A percentile compares a stretch with the other conserved stretches of the same genome.
These are phyloP conservation scores for Caranx melampygus DNA, from an alignment of 2,113 vertebrate species.

Conservation along the genomic window DNA sequence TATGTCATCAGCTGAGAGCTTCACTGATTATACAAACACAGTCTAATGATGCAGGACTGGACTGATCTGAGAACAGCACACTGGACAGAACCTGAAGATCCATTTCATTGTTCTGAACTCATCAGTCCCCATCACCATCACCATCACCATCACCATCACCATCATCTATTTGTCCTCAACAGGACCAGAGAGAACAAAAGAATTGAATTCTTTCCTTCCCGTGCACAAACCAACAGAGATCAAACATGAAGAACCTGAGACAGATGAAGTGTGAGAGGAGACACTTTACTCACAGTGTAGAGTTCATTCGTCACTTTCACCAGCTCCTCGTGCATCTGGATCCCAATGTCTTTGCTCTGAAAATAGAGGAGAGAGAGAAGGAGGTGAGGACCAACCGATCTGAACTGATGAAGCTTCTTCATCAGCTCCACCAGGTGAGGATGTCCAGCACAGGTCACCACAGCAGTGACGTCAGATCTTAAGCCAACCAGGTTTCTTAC, in stretches of 20 bases:
- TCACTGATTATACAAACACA: neutral
- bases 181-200: neutral
- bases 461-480: no score
- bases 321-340: constrained; percentile 99
- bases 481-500: no score
- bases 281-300: constrained; percentile 91
- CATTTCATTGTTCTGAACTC: constrained; percentile 13
- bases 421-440: no score
- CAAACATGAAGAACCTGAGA: constrained; percentile 1
- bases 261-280: constrained; percentile 37
- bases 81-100: constrained; percentile 1
- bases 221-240: neutral
- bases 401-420: no score
- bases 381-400: constrained; percentile 6
- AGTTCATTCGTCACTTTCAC: constrained; percentile 98
- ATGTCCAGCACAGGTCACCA: no score
- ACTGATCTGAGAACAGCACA: constrained; percentile 20
- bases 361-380: constrained; percentile 61
- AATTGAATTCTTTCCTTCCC: neutral
- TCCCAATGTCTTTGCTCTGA: constrained; percentile 98
- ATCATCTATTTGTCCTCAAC: neutral
- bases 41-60: constrained; percentile 1
- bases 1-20: constrained; percentile 2
- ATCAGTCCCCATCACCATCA: neutral
- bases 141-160: neutral